Evolutionary conservation across 2,797 vertebrate species (phyloP), one percentile per base, ranked within the genome.

Genomic region (Gymnocypris eckloni): DNA sequence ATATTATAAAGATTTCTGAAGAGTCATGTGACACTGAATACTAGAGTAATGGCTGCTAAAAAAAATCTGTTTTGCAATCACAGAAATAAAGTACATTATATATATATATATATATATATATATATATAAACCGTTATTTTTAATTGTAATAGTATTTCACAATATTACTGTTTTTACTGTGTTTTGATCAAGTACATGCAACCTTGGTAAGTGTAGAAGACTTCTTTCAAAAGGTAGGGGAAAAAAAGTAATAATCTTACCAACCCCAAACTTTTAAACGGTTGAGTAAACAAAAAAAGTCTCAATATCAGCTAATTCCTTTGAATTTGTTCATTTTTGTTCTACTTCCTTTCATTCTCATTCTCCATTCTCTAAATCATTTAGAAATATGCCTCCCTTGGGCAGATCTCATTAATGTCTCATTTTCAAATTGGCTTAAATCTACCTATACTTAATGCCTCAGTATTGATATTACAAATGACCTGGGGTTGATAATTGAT

Each of bases 351-450:
- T 50, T 1, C 7, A 28, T 73, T 50, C 3, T 43, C 6, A 33
- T 33, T 33, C 33, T 33, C 33, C 33, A 33, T 33, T 33, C 33
- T 33, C 33, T 33, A 80, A 52, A 16, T 86, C 25, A 84, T 79
- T 83, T 45, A 77, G 45, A 86, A 83, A 81, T 52, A 28, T 71
- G 43, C 61, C 25, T 90, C 88, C 87, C 6, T 1, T 81, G 84
- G 81, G 89, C 75, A 59, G 81, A 80, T 90, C 84, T 87, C 61
- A 86, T 91, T 92, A 90, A 79, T 88, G 22, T 90, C 86, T 86
- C 86, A 90, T 92, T 92, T 90, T 91, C 90, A 89, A 50, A 90
- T 91, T 81, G 79, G 91, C 84, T 90, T 48, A 90, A 90, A 85
- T 90, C 70, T 91, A 86, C 66, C 90, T 86, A 92, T 89, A 90